Base-by-base conservation (phyloP, 2,888 invertebrate species). In the Gastrophysa polygoni region DNA sequence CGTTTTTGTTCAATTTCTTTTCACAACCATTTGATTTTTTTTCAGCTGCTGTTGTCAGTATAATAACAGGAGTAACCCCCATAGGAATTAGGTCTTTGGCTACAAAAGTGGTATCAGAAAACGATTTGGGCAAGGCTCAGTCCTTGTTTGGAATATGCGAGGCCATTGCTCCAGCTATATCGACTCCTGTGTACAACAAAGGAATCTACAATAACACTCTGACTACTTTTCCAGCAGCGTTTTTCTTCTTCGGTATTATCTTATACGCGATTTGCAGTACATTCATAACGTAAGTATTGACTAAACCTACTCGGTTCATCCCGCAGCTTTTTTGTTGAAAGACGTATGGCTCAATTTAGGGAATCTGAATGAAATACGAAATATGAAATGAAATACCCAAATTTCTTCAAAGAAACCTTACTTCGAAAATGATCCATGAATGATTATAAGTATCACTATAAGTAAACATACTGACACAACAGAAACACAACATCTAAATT, bases 141-240 rank as follows among this genome's bases (percentile, higher is more conserved):
- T 87, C 87, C 75, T 82, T 88, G 72, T 85, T 87, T 71, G 86
- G 86, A 63, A 84, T 88, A 76, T 84, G 85, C 28, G 87, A 87
- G 76, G 85, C 86, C 1, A 70, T 87, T 65, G 85, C 85, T 4
- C 84, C 85, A 0, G 83, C 85, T 55, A 79, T 86, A 54, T 84
- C 85, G 72, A 83, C 84, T 1, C 86, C 87, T 0, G 77, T 87
- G 56, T 87, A 86, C 78, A 86, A 84, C 71, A 66, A 64, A 47
- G 82, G 82, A 51, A 82, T 87, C 66, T 87, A 87, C 71, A 79
- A 83, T 6, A 78, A 75, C 17, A 87, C 86, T 0, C 68, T 85
- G 29, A 77, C 83, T 0, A 79, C 80, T 1, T 83, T 85, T 72
- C 81, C 87, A 0, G 83, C 85, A n/a, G 84, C 85, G 0, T 87